These are phyloP conservation scores for Abrostola tripartita DNA, from an alignment of 2,888 invertebrate species.

Conservation along the genomic window DNA sequence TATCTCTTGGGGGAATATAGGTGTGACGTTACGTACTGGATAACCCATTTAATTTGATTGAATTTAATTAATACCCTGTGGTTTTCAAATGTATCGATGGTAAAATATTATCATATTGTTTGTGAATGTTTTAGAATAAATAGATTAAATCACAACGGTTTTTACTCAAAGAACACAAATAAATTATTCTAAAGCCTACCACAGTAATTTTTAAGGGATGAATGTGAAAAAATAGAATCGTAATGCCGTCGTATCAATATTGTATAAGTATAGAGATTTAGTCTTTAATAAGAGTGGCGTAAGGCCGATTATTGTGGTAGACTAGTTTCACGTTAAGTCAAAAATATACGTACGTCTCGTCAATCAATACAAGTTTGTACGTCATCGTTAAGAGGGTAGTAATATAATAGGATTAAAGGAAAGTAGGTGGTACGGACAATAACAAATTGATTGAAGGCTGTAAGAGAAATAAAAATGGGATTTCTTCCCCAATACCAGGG, in stretches of 20 bases:
- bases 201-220: conserved; percentile 13
- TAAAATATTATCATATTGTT: too few species aligned
- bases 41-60: too few species aligned
- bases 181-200: not conserved
- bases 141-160: too few species aligned
- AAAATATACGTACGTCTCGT: not conserved
- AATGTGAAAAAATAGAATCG: not conserved
- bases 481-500: conserved; percentile 83
- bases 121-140: too few species aligned
- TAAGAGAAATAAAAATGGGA: conserved; percentile 76
- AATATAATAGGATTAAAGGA: conserved; percentile 48
- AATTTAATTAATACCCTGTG: too few species aligned
- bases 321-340: not conserved
- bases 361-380: conserved; percentile 2
- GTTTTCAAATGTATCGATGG: too few species aligned
- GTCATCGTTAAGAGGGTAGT: conserved; percentile 46
- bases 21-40: too few species aligned
- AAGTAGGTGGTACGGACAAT: conserved; percentile 80
- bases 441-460: conserved; percentile 84
- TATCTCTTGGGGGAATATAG: too few species aligned
- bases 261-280: conserved; percentile 13
- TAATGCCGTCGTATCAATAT: conserved; percentile 12
- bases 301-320: not conserved
- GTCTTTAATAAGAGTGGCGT: not conserved
- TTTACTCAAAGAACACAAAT: too few species aligned